A percentile compares a stretch with the other conserved stretches of the same genome.
phyloP scores from a whole-genome alignment of 92 coral and sea anemone genomes.

The Epizoanthus scotinus region DNA sequence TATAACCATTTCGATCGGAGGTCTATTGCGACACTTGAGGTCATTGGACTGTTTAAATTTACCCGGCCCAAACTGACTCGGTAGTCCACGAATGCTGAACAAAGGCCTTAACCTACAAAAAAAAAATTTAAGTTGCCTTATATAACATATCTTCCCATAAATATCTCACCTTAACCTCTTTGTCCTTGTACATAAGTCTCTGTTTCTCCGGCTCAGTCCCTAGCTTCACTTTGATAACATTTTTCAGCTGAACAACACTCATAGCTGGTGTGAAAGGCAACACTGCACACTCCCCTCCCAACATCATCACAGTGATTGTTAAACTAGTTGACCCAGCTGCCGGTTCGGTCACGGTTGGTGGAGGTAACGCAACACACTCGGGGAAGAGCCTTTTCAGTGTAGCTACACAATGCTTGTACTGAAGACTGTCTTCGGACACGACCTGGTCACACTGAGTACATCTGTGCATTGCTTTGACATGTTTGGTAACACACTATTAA shows the following conservation, averaged over 20 bases:
- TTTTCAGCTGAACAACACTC: slow-evolving; percentile 68
- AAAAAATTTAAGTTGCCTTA: too few species aligned
- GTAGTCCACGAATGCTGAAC: too few species aligned
- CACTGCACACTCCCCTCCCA: slow-evolving; percentile 92
- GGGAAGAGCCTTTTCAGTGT: slow-evolving; percentile 84
- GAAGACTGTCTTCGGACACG: slow-evolving; percentile 52
- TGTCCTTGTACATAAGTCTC: slow-evolving; percentile 68
- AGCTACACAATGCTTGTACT: slow-evolving; percentile 65
- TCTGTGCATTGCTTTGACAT: slow-evolving; percentile 49
- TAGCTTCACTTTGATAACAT: slow-evolving; percentile 35
- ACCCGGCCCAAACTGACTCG: too few species aligned
- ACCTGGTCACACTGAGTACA: slow-evolving; percentile 77
- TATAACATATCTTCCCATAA: neutral
- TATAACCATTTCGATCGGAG: too few species aligned
- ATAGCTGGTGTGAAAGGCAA: slow-evolving; percentile 55
- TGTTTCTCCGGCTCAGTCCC: slow-evolving; percentile 69
- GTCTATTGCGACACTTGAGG: too few species aligned
- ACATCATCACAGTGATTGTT: slow-evolving; percentile 73
- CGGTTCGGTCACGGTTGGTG: slow-evolving; percentile 38
- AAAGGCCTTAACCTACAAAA: too few species aligned
- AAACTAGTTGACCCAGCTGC: slow-evolving; percentile 3
- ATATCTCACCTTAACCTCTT: slow-evolving; percentile 74
- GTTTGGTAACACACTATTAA: slow-evolving; percentile 72
- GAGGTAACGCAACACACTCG: slow-evolving; percentile 51
- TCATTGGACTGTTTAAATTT: too few species aligned